Evolutionary conservation across 2,888 invertebrate species (phyloP).

Genomic region (Altica lythri): DNA sequence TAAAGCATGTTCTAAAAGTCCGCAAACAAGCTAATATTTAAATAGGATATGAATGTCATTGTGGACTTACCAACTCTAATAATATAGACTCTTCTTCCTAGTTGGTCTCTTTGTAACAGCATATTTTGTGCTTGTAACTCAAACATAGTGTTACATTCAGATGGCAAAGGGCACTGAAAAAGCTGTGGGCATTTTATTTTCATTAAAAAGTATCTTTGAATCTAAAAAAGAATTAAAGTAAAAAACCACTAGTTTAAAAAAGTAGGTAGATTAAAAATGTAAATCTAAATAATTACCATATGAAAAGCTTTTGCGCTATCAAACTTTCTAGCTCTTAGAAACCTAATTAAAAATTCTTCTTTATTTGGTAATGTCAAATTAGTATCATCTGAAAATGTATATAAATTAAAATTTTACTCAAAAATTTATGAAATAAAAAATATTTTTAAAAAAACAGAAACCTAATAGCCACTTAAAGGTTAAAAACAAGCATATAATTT

Average conservation of each 20-base stretch:
- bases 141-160: conserved; percentile 52
- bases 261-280: too few species aligned
- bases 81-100: conserved; percentile 56
- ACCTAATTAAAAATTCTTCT: conserved; percentile 62
- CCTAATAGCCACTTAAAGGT: too few species aligned
- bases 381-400: conserved; percentile 49
- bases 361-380: conserved; percentile 58
- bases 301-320: conserved; percentile 57
- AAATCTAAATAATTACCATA: too few species aligned
- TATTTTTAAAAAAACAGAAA: too few species aligned
- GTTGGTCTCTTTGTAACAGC: conserved; percentile 54
- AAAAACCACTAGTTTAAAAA: too few species aligned
- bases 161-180: conserved; percentile 55
- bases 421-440: too few species aligned
- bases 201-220: conserved; percentile 57
- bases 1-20: too few species aligned
- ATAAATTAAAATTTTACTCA: too few species aligned
- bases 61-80: conserved; percentile 58
- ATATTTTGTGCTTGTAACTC: conserved; percentile 57
- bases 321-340: conserved; percentile 64
- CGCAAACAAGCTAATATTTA: too few species aligned
- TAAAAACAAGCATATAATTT: too few species aligned
- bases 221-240: too few species aligned
- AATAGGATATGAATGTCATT: too few species aligned
- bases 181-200: conserved; percentile 57